These are phyloP conservation scores for Leistus spinibarbis DNA, from an alignment of 2,888 invertebrate genomes.

Conservation along the genomic window DNA sequence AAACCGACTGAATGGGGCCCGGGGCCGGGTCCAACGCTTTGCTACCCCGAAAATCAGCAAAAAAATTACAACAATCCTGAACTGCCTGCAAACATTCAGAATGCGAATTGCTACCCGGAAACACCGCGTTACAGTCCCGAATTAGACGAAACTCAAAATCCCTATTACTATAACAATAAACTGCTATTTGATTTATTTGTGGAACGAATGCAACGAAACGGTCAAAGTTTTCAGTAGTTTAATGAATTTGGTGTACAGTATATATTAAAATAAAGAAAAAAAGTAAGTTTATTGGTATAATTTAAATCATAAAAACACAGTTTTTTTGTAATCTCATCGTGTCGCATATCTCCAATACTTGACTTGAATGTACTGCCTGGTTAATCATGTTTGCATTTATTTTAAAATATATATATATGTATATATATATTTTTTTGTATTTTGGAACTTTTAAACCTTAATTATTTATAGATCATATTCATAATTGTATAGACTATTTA, in stretches of 20 bases:
- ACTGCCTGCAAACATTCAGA: conserved; percentile 52
- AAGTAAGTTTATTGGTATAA: neutral
- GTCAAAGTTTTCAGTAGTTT: conserved; percentile 50
- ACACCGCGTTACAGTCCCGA: conserved; percentile 74
- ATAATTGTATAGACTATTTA: neutral
- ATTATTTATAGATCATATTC: neutral
- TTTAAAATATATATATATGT: neutral
- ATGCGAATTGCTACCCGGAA: conserved; percentile 50
- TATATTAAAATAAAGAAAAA: neutral
- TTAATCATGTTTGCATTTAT: neutral
- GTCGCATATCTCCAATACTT: neutral
- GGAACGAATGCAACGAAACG: conserved; percentile 75
- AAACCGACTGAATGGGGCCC: conserved; percentile 50
- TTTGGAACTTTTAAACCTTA: neutral
- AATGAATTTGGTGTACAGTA: neutral
- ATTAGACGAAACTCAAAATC: conserved; percentile 77
- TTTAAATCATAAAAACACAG: neutral
- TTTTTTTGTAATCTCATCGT: neutral
- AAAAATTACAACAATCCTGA: conserved; percentile 47
- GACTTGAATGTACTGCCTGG: neutral
- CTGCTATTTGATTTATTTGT: conserved; percentile 83
- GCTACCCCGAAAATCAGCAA: conserved; percentile 40
- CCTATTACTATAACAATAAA: conserved; percentile 87
- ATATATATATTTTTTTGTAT: too few species aligned
- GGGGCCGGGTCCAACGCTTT: conserved; percentile 49